These are phyloP conservation scores for Apotomis betuletana DNA, from an alignment of 2,888 invertebrate species.

Conservation along the genomic window DNA sequence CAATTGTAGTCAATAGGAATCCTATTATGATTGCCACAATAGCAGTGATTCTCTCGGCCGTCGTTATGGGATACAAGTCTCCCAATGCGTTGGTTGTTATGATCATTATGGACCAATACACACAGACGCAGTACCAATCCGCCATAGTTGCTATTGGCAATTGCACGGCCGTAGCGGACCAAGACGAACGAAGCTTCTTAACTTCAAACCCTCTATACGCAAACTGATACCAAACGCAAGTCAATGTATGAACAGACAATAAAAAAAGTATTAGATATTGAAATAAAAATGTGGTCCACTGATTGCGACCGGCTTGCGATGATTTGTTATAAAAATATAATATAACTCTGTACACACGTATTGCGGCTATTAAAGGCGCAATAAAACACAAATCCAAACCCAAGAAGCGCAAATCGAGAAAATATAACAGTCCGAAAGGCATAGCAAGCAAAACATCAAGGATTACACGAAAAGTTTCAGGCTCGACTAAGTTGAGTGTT, in stretches of 20 bases:
- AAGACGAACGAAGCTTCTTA: conserved; percentile 65
- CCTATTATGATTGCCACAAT: conserved; percentile 71
- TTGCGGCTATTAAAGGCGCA: conserved; percentile 68
- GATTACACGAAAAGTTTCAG: conserved; percentile 62
- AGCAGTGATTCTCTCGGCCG: conserved; percentile 68
- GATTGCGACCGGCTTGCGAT: conserved; percentile 77
- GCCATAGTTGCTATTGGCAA: conserved; percentile 68
- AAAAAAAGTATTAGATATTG: conserved; percentile 76
- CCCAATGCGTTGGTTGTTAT: conserved; percentile 77
- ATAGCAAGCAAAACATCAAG: conserved; percentile 68
- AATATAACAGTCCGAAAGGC: conserved; percentile 70
- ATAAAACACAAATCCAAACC: conserved; percentile 64
- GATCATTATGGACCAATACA: conserved; percentile 77
- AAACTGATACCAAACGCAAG: conserved; percentile 77
- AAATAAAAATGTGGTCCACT: conserved; percentile 77
- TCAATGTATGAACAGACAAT: conserved; percentile 74
- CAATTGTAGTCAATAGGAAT: conserved; percentile 74
- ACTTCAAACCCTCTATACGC: conserved; percentile 69
- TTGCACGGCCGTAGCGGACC: conserved; percentile 68
- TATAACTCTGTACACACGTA: conserved; percentile 72
- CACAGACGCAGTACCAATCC: conserved; percentile 77
- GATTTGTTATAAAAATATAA: conserved; percentile 72
- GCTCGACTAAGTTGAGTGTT: conserved; percentile 75
- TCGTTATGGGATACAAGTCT: conserved; percentile 75
- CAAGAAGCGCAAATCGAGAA: conserved; percentile 50